Evolutionary conservation across 2,888 invertebrate species (phyloP).

Genomic region (Rotaria sp.): DNA sequence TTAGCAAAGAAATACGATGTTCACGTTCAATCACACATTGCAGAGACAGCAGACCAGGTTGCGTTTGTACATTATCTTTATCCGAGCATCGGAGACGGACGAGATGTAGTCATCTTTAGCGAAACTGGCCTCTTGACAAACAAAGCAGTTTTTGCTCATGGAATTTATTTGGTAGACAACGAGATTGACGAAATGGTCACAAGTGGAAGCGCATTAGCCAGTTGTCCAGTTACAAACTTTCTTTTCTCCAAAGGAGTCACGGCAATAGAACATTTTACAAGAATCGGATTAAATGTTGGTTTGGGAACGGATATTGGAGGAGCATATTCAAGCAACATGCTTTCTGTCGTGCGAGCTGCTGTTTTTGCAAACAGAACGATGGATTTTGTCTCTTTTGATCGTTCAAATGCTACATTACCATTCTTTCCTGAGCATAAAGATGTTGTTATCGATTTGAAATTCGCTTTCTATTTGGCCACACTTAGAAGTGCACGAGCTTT

Average conservation of each 20-base stretch:
- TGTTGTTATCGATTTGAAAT: slow-evolving; percentile 64
- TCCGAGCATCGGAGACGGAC: slow-evolving; percentile 57
- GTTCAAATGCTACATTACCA: slow-evolving; percentile 62
- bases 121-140: slow-evolving; percentile 66
- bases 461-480: slow-evolving; percentile 76
- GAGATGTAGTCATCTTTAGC: slow-evolving; percentile 72
- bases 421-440: slow-evolving; percentile 43
- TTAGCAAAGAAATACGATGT: slow-evolving; percentile 66
- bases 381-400: slow-evolving; percentile 53
- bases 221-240: slow-evolving; percentile 76
- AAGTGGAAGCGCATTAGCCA: slow-evolving; percentile 67
- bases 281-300: slow-evolving; percentile 67
- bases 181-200: slow-evolving; percentile 65
- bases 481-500: slow-evolving; percentile 76
- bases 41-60: slow-evolving; percentile 71
- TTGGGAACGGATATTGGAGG: slow-evolving; percentile 78
- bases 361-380: slow-evolving; percentile 52
- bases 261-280: slow-evolving; percentile 65
- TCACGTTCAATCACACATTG: slow-evolving; percentile 77
- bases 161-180: slow-evolving; percentile 66
- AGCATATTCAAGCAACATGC: slow-evolving; percentile 69
- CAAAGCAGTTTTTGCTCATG: slow-evolving; percentile 78
- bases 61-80: slow-evolving; percentile 62
- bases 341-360: slow-evolving; percentile 68
- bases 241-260: slow-evolving; percentile 73